Base-by-base conservation (phyloP, 2,888 invertebrate genomes). In the Branchipolynoe longqiensis region DNA sequence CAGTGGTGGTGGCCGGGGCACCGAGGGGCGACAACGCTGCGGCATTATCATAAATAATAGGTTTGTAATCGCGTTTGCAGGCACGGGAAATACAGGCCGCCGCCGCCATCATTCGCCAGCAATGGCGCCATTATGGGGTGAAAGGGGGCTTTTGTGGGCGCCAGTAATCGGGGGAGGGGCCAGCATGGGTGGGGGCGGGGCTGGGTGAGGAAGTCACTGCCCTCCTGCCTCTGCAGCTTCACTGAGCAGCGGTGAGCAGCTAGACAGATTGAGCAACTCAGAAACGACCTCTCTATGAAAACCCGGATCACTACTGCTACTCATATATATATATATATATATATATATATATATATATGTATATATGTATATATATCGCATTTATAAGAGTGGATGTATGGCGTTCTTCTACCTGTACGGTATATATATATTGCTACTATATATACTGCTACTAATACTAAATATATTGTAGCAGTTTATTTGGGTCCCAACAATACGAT, bases 21-120 rank as follows among this genome's bases (percentile, higher is more conserved):
- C n/a, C n/a, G n/a, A 28, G n/a, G 8, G 78, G n/a, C 78, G 31
- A 78, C 78, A 78, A 78, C 41, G 78, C 48, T 33, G 28, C 6
- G 28, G 78, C 25, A 78, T 78, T 78, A 78, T 48, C 78, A 78
- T 78, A 78, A 78, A 78, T 78, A 78, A 78, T 78, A 78, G 78
- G 78, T 78, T 78, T 78, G 78, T 78, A 78, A 78, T 78, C 78
- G 78, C 28, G 78, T 78, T 78, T 78, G 78, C 8, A 48, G 78
- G 48, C 48, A 14, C 22, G 78, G 40, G 48, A 78, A 41, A 78
- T 78, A 78, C 78, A 78, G 78, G 33, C 36, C 41, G 41, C 48
- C 78, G 41, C 41, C 48, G 33, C 31, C n/a, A 78, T 78, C 48
- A 78, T 78, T 41, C 25, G 48, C 78, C 48, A 48, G n/a, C 78